Evolutionary conservation across 53 echinoderm and acorn worm genomes (phyloP), one percentile per base, ranked within the genome.

Genomic region (Stichopus horrens): DNA sequence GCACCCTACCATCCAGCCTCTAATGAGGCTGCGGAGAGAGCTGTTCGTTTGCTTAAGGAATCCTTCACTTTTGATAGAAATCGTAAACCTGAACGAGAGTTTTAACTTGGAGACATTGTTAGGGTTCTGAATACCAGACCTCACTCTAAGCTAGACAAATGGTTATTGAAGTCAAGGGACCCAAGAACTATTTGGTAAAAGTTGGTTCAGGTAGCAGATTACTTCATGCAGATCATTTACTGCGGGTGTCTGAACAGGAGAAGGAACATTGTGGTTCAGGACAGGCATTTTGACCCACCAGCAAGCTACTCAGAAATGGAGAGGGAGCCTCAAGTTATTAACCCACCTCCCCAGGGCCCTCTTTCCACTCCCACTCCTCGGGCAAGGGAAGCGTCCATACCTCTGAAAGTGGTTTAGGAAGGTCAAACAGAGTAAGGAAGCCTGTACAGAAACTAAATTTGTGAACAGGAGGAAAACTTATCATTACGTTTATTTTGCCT

Each of bases 1-100:
- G 87, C 91, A 14, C 88, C 90, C 8, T 90, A 94, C 86, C 92
- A 94, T 55, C 90, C 90, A 11, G 90, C 91, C 7, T 74, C 74
- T 8, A 83, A 90, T 83, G 90, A 83, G 23, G 90, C 83, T 73
- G 90, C 83, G 11, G 90, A 90, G 55, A 90, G 90, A 59, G 59
- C 76, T 19, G 76, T 76, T 76, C 76, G 23, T 21, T 76, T 76
- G 76, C 23, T 76, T 76, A 76, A 76, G 6, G 76, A 63, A 65
- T 59, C 68, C 0, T 79, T 80, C 37, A 79, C 23, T n/a, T 80
- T 80, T 57, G 81, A 80, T 57, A 80, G 55, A 80, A 21, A 80
- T 14, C 54, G 81, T 13, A 54, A 80, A 57, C 81, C 55, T 55
- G 81, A 80, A 57, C 55, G 81, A 80, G 81, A 13, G 55, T 80